Evolutionary conservation across 2,797 vertebrate genomes (phyloP).

Genomic region (Muscicapa comitata): DNA sequence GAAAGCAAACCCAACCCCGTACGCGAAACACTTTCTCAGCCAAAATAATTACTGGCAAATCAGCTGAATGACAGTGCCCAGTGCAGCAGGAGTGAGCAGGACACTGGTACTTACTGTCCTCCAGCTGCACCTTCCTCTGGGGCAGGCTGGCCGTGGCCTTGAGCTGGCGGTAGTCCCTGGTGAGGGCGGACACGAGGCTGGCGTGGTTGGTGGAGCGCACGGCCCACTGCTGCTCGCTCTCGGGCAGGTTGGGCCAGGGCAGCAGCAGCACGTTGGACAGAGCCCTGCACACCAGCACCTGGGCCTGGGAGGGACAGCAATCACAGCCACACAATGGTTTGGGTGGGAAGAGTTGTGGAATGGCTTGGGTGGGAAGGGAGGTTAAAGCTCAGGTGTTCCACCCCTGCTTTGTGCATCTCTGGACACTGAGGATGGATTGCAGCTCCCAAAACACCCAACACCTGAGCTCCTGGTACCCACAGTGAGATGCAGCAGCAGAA

Average conservation of each 20-base stretch:
- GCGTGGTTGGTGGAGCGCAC: slow-evolving; percentile 89
- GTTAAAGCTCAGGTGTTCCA: background rate
- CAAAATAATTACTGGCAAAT: background rate
- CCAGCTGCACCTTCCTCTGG: slow-evolving; percentile 77
- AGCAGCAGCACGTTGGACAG: slow-evolving; percentile 94
- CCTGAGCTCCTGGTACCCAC: background rate
- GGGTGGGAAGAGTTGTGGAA: background rate
- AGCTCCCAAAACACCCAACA: background rate
- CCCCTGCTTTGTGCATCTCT: no score
- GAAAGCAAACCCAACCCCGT: background rate
- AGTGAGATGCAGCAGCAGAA: background rate
- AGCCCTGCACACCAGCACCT: slow-evolving; percentile 90
- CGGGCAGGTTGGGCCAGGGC: slow-evolving; percentile 92
- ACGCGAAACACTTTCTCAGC: accelerated
- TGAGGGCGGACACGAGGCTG: slow-evolving; percentile 88
- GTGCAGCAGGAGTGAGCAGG: background rate
- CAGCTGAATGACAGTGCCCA: background rate
- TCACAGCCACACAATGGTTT: background rate
- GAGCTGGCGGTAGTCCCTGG: slow-evolving; percentile 86
- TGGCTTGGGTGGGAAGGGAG: background rate
- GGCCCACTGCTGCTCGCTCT: slow-evolving; percentile 94
- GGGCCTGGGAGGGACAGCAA: slow-evolving; percentile 77
- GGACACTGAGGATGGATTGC: background rate
- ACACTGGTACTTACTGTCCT: slow-evolving; percentile 75
- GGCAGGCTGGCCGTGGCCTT: slow-evolving; percentile 79